Evolutionary conservation across 2,113 vertebrate genomes (phyloP), one percentile per base, ranked within the genome.

Genomic region (Pygathrix nemaeus): DNA sequence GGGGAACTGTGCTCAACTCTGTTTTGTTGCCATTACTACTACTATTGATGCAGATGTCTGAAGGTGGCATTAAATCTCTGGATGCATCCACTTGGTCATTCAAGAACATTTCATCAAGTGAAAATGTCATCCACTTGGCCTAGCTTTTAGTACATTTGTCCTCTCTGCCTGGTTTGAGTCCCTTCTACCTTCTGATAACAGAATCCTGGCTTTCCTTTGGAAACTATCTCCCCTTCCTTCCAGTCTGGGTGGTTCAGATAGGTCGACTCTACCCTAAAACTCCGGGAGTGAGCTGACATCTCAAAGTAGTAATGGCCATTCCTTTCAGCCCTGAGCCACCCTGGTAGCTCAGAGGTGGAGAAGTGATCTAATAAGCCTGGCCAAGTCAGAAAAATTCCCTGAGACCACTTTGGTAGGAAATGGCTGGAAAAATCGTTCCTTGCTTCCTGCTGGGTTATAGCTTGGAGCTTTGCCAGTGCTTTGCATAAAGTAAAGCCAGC

Each of bases 371-470:
- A 30, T 30, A 30, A 90, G 23, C 40, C 12, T 57, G 27, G 48
- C 57, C 85, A 61, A 80, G 40, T 66, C 76, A 94, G 50, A 88
- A 96, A 88, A 85, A 70, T 73, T 61, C 38, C 52, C 92, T 64
- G 9, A 23, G 43, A 50, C 16, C 12, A n/a, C 95, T 78, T 70
- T 61, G 21, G 72, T 57, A 75, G 89, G 48, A 96, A 96, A 90
- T 82, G 27, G 5, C 32, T 52, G 6, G 30, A 35, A 64, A 72
- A 66, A 48, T 18, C 61, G 59, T 40, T 3, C 7, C 30, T 95
- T 76, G 5, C 57, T 91, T 96, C 92, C 43, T 50, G 50, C 5
- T 38, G 76, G n/a, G n/a, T 84, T 61, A 12, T 50, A 83, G 20
- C 81, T 70, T 80, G 57, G 79, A 45, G 11, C 7, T 73, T 83